Evolutionary conservation across 2,113 vertebrate species (phyloP), one percentile per base, ranked within the genome.

Genomic region (Coptodon bakossiorum): DNA sequence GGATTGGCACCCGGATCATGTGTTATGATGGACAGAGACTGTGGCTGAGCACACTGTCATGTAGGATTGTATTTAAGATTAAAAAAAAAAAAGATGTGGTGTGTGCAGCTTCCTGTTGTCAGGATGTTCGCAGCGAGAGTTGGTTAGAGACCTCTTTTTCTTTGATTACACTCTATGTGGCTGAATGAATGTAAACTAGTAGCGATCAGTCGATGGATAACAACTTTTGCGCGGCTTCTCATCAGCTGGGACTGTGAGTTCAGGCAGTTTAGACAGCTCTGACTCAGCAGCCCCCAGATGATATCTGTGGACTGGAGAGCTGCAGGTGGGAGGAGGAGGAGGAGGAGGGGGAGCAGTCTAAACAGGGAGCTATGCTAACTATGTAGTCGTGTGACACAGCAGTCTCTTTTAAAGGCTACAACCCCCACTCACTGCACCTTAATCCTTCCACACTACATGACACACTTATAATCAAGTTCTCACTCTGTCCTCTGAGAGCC

Each of bases 331-430:
- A 48, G 50, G 59, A 34, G 59, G 31, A 34, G 59, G 31, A 31
- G 31, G 57, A 38, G 14, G 81, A 17, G 53, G 22, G 34, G 19
- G 54, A 27, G 80, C 5, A 2, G 29, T 88, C 89, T 93, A 92
- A 94, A 94, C 86, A 59, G 7, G 90, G 91, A 95, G 92, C 71
- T 82, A 91, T 95, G 88, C 73, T 36, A 80, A 83, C 80, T 80
- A 90, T 91, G 88, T 83, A 85, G 85, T 17, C 54, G 88, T 92
- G 93, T 94, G 92, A 94, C 92, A 92, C 90, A 91, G 93, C 92
- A 93, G 88, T 88, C 52, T 90, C 88, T 66, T 85, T 88, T 48
- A 88, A 54, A 84, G 19, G 57, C 81, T 34, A 22, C 31, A 29
- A 34, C 3, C 31, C 52, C 29, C 40, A 8, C 24, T 9, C 29